Evolutionary conservation across 2,113 vertebrate genomes (phyloP).

Genomic region (Turdus rufiventris): DNA sequence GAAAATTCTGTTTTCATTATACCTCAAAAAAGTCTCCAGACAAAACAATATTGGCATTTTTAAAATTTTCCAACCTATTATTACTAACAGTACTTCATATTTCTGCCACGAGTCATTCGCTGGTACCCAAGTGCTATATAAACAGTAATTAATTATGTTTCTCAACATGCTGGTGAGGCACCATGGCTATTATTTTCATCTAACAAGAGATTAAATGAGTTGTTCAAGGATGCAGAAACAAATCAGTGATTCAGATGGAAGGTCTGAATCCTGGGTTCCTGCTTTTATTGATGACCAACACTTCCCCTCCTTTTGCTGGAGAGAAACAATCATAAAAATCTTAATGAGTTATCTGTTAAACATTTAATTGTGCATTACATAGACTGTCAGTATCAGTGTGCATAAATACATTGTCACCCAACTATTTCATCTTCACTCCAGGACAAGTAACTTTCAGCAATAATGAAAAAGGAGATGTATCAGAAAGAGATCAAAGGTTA

Average conservation of each 20-base stretch:
- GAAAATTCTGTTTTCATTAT: not conserved
- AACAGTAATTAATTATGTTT: conserved; percentile 14
- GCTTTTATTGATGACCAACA: not conserved
- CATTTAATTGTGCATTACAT: not conserved
- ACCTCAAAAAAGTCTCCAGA: not conserved
- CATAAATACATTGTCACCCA: not conserved
- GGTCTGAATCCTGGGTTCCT: not conserved
- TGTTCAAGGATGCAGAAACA: not conserved
- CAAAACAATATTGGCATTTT: not conserved
- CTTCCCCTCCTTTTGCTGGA: not conserved
- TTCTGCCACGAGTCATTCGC: not conserved
- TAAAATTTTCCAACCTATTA: not conserved
- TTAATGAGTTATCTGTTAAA: not conserved
- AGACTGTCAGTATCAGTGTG: not conserved
- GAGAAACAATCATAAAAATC: not conserved
- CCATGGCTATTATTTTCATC: not conserved
- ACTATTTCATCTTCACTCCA: conserved; percentile 30
- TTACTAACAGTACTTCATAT: not conserved
- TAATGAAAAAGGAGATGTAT: conserved; percentile 39
- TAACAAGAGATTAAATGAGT: not conserved
- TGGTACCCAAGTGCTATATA: not conserved
- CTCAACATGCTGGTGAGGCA: not conserved
- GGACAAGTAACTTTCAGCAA: conserved; percentile 50
- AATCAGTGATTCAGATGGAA: not conserved
- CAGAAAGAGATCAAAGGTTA: conserved; percentile 58